A percentile compares a stretch with the other conserved stretches of the same genome.
phyloP scores from a whole-genome alignment of 2,797 vertebrate species.

The Oryzias sinensis region DNA sequence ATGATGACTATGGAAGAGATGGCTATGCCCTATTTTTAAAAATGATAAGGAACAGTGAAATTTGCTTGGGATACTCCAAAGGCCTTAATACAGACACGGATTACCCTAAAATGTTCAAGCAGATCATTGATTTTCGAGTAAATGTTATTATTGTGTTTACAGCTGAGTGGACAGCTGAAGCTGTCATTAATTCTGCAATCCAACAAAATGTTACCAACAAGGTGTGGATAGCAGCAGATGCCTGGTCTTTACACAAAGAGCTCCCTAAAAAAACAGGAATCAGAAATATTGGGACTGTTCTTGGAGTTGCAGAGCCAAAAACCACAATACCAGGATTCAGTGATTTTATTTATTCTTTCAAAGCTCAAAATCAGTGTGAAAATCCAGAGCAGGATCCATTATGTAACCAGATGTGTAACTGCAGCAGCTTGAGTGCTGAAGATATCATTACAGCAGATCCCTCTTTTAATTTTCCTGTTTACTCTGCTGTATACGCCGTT shows the following conservation, averaged over 20 bases:
- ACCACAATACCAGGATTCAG: neutral
- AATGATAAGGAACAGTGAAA: slow-evolving; percentile 23
- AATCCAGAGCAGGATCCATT: neutral
- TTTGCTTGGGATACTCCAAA: slow-evolving; percentile 79
- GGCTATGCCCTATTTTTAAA: slow-evolving; percentile 61
- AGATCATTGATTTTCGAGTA: slow-evolving; percentile 55
- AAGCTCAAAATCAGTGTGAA: neutral
- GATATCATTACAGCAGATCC: neutral
- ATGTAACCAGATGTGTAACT: neutral
- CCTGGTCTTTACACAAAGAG: slow-evolving; percentile 72
- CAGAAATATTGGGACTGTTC: slow-evolving; percentile 7
- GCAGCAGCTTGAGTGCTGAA: neutral
- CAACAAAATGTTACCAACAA: slow-evolving; percentile 70
- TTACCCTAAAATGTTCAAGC: slow-evolving; percentile 51
- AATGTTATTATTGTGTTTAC: slow-evolving; percentile 75
- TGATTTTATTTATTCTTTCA: neutral
- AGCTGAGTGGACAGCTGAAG: neutral
- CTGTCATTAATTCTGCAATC: slow-evolving; percentile 74
- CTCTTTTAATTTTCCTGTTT: neutral
- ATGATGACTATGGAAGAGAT: slow-evolving; percentile 65
- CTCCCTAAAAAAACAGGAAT: slow-evolving; percentile 66
- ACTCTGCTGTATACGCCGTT: neutral
- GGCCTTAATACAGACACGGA: slow-evolving; percentile 16
- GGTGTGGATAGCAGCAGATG: slow-evolving; percentile 84
- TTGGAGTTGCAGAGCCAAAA: neutral